phyloP scores from a whole-genome alignment of 2,797 vertebrate species.

The Artibeus jamaicensis region DNA sequence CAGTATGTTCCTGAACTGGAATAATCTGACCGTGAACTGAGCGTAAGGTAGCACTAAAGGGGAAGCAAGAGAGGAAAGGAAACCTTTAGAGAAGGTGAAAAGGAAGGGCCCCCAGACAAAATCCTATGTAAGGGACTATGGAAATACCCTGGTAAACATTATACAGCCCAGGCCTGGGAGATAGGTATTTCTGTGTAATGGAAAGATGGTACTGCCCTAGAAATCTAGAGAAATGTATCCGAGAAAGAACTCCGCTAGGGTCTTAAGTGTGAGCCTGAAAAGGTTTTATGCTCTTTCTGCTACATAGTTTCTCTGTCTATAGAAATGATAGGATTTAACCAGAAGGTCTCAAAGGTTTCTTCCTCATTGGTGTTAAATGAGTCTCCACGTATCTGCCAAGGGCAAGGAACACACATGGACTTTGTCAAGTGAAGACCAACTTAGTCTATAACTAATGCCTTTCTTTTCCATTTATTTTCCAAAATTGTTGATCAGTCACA shows the following conservation, averaged over 20 bases:
- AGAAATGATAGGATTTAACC: neutral
- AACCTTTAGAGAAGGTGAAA: neutral
- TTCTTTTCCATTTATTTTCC: neutral
- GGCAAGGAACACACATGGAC: neutral
- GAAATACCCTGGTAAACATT: neutral
- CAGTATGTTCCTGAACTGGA: neutral
- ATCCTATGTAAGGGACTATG: neutral
- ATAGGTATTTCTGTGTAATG: neutral
- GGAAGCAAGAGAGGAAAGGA: neutral
- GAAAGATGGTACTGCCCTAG: neutral
- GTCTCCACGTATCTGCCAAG: neutral
- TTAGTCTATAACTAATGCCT: neutral
- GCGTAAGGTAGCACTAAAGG: neutral
- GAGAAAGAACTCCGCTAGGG: neutral
- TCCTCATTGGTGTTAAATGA: neutral
- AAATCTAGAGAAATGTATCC: neutral
- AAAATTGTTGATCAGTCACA: neutral
- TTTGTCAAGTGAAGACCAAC: neutral
- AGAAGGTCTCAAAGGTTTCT: neutral
- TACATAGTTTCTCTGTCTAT: neutral
- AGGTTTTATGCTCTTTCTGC: neutral
- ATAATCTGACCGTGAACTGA: neutral
- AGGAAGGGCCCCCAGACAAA: neutral
- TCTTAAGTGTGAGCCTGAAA: neutral
- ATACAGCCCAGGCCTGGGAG: neutral